Base-by-base conservation (phyloP, 2,113 vertebrate species). In the Sisor rabdophorus region DNA sequence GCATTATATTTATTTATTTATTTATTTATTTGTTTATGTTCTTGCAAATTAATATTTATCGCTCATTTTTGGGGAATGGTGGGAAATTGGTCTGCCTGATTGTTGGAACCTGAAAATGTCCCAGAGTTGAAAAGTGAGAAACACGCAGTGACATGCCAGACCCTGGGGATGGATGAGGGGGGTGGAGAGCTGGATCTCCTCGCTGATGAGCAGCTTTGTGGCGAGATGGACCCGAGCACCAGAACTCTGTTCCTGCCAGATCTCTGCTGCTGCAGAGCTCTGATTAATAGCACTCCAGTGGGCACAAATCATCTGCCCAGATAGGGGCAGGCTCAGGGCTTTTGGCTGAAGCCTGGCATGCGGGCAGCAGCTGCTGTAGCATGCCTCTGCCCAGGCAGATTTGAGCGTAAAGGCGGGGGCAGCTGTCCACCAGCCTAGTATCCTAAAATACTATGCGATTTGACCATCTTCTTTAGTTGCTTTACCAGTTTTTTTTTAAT, bases 261-360 rank as follows among this genome's bases (percentile, higher is more conserved):
- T 77, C 77, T 74, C 60, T 64, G 50, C 72, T 70, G 64, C 83
- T 84, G 76, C 80, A 68, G 63, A 64, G 76, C 64, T 61, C 74
- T 80, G 79, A 81, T 81, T 83, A 83, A 72, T 79, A 81, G 80
- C 73, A 32, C 56, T 85, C 83, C 83, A 80, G 80, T 61, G 71
- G 81, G 77, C 77, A 68, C 64, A 53, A 69, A 80, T 79, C 80
- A 82, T 73, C 77, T 69, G 48, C 72, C 61, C 56, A 85, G 82
- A 86, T 82, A 84, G 84, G 84, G 65, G 22, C n/a, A 32, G 79
- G 80, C 32, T 55, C 28, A 40, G 73, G 71, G 77, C 81, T 67
- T 50, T 74, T 79, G 79, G 84, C 81, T 74, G 76, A 71, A 75
- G 73, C 70, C 30, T 76, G 78, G 76, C 65, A 61, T 78, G 60